Conservation (phyloP, 2,113 vertebrate genomes). For the Solea senegalensis region DNA sequence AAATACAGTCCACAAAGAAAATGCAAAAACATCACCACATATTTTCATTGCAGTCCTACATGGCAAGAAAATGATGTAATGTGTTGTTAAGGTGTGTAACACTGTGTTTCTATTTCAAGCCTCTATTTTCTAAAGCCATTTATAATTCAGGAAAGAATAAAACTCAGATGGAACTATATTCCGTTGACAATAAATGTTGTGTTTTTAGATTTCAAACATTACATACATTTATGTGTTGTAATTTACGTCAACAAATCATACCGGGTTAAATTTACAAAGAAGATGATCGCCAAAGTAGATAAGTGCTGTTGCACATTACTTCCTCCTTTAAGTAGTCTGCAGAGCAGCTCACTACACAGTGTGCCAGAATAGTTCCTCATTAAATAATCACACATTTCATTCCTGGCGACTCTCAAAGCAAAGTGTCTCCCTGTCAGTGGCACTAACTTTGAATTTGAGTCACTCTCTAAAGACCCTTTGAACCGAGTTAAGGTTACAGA, state of each 20-base stretch:
- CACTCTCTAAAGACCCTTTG: constrained; percentile 50
- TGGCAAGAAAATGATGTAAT: no score
- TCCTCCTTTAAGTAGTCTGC: constrained; percentile 2
- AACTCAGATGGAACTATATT: background rate
- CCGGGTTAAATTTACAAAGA: background rate
- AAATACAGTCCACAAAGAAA: no score
- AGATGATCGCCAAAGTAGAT: background rate
- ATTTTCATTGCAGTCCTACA: no score
- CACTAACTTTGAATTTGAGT: constrained; percentile 42
- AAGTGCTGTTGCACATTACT: background rate
- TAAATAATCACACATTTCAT: constrained; percentile 58
- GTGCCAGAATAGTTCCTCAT: constrained; percentile 24
- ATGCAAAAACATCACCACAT: no score
- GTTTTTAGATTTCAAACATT: background rate
- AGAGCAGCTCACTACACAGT: constrained; percentile 5
- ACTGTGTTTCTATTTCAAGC: no score
- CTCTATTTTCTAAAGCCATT: background rate
- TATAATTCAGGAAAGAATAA: background rate
- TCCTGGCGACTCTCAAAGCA: constrained; percentile 29
- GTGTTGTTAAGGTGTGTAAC: no score
- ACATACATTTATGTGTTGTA: background rate
- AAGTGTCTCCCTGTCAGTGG: constrained; percentile 30
- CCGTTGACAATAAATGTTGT: constrained; percentile 1
- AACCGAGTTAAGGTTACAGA: constrained; percentile 53
- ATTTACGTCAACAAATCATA: background rate